phyloP scores from a whole-genome alignment of 2,113 vertebrate genomes.

The Pelusios castaneus region DNA sequence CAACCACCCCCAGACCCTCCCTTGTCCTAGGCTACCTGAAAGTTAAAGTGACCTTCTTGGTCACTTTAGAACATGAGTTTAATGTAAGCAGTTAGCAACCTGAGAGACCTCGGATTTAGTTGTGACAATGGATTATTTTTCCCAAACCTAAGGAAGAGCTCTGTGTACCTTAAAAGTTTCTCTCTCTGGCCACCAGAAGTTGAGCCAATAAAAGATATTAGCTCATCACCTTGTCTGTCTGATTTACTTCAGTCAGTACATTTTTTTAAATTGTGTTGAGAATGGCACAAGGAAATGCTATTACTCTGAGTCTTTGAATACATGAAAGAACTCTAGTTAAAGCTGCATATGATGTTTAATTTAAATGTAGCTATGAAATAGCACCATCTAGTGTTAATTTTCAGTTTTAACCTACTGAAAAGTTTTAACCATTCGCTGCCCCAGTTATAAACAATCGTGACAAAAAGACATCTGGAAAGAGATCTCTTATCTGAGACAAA shows the following conservation, averaged over 20 bases:
- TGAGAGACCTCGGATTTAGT: neutral
- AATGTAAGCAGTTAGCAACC: too few species aligned
- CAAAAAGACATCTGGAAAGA: neutral
- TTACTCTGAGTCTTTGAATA: neutral
- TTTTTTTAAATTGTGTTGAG: neutral
- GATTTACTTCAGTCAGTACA: neutral
- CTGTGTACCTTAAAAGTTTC: neutral
- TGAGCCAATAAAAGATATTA: neutral
- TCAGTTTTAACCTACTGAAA: neutral
- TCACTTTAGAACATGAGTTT: neutral
- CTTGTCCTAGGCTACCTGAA: neutral
- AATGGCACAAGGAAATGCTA: neutral
- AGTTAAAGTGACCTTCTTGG: neutral
- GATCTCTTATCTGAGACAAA: neutral
- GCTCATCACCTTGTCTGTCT: too few species aligned
- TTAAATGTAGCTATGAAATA: neutral
- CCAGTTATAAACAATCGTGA: neutral
- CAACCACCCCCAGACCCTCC: neutral
- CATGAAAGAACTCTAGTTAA: neutral
- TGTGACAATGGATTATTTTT: neutral
- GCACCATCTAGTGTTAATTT: slow-evolving; percentile 60
- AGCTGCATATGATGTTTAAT: neutral
- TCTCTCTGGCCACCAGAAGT: neutral
- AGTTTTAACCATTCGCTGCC: neutral
- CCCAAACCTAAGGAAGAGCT: neutral